Conservation (phyloP, 2,113 vertebrate species). For the Gopherus evgoodei region DNA sequence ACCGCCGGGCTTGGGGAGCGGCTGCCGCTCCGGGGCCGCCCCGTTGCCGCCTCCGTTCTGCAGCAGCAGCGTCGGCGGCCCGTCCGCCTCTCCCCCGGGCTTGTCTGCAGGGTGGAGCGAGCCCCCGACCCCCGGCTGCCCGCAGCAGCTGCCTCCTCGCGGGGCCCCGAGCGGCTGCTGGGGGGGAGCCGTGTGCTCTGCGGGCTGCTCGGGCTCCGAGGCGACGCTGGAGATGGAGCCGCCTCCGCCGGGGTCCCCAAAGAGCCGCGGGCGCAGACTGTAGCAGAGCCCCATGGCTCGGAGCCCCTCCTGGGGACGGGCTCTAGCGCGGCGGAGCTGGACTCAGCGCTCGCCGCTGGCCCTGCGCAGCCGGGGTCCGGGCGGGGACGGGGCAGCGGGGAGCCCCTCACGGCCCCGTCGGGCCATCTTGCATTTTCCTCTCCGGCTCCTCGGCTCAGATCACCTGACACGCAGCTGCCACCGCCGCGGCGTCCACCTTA, state of each 20-base stretch:
- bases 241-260: conserved; percentile 87
- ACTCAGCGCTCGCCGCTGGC: conserved; percentile 45
- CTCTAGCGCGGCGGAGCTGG: not conserved
- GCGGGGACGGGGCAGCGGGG: conserved; percentile 73
- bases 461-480: conserved; percentile 83
- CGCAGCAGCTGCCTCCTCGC: conserved; percentile 68
- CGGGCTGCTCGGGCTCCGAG: conserved; percentile 81
- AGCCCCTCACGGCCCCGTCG: conserved; percentile 83
- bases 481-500: conserved; percentile 58
- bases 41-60: conserved; percentile 82
- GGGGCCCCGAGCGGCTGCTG: conserved; percentile 76
- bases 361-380: not conserved
- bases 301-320: conserved; percentile 33
- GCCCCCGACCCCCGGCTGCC: conserved; percentile 77
- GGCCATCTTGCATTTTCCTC: conserved; percentile 89
- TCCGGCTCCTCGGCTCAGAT: conserved; percentile 72
- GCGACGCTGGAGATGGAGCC: conserved; percentile 84
- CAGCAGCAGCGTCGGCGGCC: conserved; percentile 70
- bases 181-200: conserved; percentile 73
- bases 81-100: conserved; percentile 78
- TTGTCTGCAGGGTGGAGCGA: conserved; percentile 79
- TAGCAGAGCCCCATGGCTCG: conserved; percentile 95
- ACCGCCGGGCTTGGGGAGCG: conserved; percentile 58
- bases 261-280: conserved; percentile 94
- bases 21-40: conserved; percentile 77